phyloP scores from a whole-genome alignment of 2,888 invertebrate genomes.

The Phania funesta region DNA sequence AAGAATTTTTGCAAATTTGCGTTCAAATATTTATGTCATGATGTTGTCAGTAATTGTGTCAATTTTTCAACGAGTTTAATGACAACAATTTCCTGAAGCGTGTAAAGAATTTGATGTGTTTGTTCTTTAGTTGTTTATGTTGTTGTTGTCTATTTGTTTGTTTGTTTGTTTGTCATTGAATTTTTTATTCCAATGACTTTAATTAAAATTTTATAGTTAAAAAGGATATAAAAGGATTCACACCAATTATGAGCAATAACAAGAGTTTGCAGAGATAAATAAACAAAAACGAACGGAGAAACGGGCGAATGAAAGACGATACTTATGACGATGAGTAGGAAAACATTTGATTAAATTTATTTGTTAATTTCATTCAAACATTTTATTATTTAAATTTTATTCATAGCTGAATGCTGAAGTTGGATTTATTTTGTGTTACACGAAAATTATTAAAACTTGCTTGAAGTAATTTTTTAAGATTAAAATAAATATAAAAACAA shows the following conservation, averaged over 20 bases:
- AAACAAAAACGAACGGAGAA: background rate
- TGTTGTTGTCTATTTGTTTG: background rate
- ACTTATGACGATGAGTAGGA: background rate
- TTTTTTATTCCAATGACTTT: conserved; percentile 30
- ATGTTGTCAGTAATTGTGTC: conserved; percentile 53
- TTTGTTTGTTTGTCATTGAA: conserved; percentile 30
- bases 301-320: background rate
- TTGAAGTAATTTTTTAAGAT: too few relatives aligned
- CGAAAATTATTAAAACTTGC: too few relatives aligned
- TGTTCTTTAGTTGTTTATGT: background rate
- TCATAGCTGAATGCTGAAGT: background rate
- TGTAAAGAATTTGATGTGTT: conserved; percentile 1
- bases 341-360: conserved; percentile 20
- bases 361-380: conserved; percentile 21
- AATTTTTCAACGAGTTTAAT: conserved; percentile 51
- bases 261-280: conserved; percentile 5
- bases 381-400: conserved; percentile 5
- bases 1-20: background rate
- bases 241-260: background rate
- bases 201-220: conserved; percentile 42
- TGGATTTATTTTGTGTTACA: too few relatives aligned
- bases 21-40: conserved; percentile 41
- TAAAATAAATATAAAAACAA: too few relatives aligned
- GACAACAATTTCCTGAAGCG: conserved; percentile 40
- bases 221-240: conserved; percentile 5